These are phyloP conservation scores for Leptura quadrifasciata DNA, from an alignment of 2,888 invertebrate genomes.

Conservation along the genomic window DNA sequence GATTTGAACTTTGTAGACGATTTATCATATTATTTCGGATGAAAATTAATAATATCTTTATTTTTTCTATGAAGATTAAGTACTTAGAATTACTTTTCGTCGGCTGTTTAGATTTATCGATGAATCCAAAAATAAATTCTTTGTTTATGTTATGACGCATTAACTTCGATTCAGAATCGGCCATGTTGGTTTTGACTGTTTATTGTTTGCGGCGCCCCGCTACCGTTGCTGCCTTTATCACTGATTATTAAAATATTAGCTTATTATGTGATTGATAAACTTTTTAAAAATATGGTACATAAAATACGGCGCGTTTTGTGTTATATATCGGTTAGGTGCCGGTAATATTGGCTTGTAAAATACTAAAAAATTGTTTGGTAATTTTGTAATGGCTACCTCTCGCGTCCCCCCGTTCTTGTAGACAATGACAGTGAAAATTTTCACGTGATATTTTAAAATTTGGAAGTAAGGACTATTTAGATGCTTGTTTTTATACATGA, in stretches of 20 bases:
- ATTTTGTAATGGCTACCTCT: constrained; percentile 64
- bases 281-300: constrained; percentile 23
- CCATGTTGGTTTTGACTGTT: constrained; percentile 73
- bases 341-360: constrained; percentile 43
- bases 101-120: not conserved
- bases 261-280: constrained; percentile 54
- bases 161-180: constrained; percentile 61
- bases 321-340: constrained; percentile 31
- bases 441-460: constrained; percentile 71
- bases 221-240: constrained; percentile 65
- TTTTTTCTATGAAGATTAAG: not conserved
- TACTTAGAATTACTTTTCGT: not conserved
- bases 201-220: constrained; percentile 74
- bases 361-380: constrained; percentile 54
- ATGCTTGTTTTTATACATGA: constrained; percentile 59
- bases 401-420: constrained; percentile 77
- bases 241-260: constrained; percentile 58
- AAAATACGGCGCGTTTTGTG: constrained; percentile 45
- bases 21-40: not conserved
- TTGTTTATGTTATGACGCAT: constrained; percentile 61
- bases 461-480: constrained; percentile 27
- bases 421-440: constrained; percentile 79
- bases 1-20: constrained; percentile 37
- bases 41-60: not conserved
- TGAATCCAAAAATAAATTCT: constrained; percentile 44